Evolutionary conservation across 2,113 vertebrate genomes (phyloP).

Genomic region (Euleptes europaea): DNA sequence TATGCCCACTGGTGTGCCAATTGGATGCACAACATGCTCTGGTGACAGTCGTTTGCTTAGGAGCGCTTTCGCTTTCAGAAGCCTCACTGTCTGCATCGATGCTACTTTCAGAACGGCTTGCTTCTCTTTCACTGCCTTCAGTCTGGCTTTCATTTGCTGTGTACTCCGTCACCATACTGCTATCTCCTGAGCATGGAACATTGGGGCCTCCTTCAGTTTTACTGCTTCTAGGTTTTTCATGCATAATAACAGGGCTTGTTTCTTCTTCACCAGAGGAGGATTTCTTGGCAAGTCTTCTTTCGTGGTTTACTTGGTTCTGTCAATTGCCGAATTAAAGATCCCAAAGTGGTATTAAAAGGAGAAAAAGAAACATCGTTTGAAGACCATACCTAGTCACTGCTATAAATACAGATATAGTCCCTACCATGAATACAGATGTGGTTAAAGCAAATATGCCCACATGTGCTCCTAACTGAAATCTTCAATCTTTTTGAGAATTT

Average conservation of each 20-base stretch:
- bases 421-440: neutral
- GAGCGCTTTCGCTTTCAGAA: conserved; percentile 86
- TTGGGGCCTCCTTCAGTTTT: conserved; percentile 47
- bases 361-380: neutral
- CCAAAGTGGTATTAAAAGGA: neutral
- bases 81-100: conserved; percentile 95
- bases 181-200: fast-evolving
- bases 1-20: conserved; percentile 10
- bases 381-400: neutral
- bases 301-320: conserved; percentile 71
- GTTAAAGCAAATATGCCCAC: neutral
- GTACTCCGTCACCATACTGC: neutral
- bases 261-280: conserved; percentile 60
- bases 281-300: conserved; percentile 77
- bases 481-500: conserved; percentile 35
- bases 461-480: conserved; percentile 21
- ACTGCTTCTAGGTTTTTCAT: conserved; percentile 55
- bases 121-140: conserved; percentile 87
- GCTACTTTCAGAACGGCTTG: conserved; percentile 85
- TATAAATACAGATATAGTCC: neutral
- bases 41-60: conserved; percentile 24
- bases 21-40: neutral
- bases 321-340: conserved; percentile 44
- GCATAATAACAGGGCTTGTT: conserved; percentile 53
- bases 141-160: conserved; percentile 82